Conservation (phyloP, 2,888 invertebrate genomes). For the Dusona sp. region DNA sequence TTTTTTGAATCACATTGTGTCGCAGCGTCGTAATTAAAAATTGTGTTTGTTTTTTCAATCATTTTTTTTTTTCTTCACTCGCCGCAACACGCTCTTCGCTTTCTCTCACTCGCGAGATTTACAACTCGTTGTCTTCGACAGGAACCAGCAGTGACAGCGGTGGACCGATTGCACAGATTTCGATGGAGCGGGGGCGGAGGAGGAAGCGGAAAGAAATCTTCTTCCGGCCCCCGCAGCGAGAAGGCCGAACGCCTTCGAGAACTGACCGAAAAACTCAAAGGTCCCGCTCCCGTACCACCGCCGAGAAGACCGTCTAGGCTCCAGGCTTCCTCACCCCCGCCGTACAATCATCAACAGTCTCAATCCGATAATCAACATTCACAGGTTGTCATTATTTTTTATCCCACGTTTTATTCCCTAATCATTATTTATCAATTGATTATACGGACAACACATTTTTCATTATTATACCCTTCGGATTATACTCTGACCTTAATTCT, state of each 20-base stretch:
- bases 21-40: neutral
- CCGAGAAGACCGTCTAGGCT: conserved; percentile 81
- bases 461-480: no score
- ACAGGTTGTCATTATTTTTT: conserved; percentile 83
- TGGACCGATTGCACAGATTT: conserved; percentile 93
- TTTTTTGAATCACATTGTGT: neutral
- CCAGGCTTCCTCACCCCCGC: conserved; percentile 81
- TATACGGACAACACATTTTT: no score
- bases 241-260: conserved; percentile 91
- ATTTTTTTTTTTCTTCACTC: conserved; percentile 4
- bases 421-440: neutral
- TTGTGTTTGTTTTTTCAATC: neutral
- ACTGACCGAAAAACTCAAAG: conserved; percentile 92
- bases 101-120: neutral
- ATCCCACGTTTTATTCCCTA: neutral
- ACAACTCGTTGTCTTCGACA: conserved; percentile 64
- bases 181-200: conserved; percentile 85
- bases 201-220: conserved; percentile 81
- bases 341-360: conserved; percentile 73
- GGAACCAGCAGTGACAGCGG: conserved; percentile 87
- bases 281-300: conserved; percentile 85
- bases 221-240: conserved; percentile 86
- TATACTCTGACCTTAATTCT: neutral
- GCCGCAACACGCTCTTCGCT: neutral
- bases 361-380: conserved; percentile 84